Base-by-base conservation (phyloP, 92 coral and sea anemone genomes). In the Galaxea fascicularis region DNA sequence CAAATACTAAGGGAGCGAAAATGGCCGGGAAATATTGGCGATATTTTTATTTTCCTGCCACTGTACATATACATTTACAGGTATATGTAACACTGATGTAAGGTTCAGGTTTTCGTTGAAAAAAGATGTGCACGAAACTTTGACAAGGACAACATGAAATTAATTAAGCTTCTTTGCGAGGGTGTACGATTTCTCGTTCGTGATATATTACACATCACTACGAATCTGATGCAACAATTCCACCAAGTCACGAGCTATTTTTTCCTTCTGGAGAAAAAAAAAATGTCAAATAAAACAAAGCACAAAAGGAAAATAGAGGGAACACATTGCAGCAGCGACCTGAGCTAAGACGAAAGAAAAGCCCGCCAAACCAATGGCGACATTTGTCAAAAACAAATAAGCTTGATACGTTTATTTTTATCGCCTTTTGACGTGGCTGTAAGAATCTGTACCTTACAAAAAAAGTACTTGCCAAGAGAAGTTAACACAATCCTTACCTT, bases 401-500 rank as follows among this genome's bases (percentile, higher is more conserved):
- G 12, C 51, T 46, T 46, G 10, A 5, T 17, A 17, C 28, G 10
- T 39, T 0, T 3, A 14, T 31, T 31, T 16, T 18, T 9, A 44
- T 21, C 62, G 18, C 18, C 22, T 27, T 47, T 27, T 24, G 74
- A 78, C 63, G 51, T 20, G 45, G 47, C 62, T 49, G 15, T 22
- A 64, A 20, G n/a, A 52, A 25, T 26, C 25, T 4, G 16, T 29
- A 8, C 51, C 41, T 35, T 35, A 35, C 41, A 35, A 35, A 35
- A 45, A 29, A 30, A 9, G 18, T 58, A 0, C 35, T 26, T 26
- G 5, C 8, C 6, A 35, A 35, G 41, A 2, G 2, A 35, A 35
- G 3, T 35, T 27, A 53, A 9, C 8, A 1, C 14, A 52, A 30
- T 27, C 24, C 13, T 72, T 89, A 96, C 98, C 98, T 92, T 96